Evolutionary conservation across 2,797 vertebrate genomes (phyloP), one percentile per base, ranked within the genome.

Genomic region (Syngnathus rostellatus): DNA sequence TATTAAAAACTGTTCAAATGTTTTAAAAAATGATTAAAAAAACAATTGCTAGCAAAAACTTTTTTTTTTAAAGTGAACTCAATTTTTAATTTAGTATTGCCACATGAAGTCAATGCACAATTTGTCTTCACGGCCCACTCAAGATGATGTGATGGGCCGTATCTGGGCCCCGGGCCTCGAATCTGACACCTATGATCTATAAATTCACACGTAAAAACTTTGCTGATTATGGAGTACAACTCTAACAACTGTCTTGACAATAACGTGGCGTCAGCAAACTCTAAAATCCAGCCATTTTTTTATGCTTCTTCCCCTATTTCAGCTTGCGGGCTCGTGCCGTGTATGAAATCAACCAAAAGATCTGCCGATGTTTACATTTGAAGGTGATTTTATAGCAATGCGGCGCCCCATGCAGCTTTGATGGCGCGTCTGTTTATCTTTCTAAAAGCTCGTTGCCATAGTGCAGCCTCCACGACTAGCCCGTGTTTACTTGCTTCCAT

Each of bases 361-460:
- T 55, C 31, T 25, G 11, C 2, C 14, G 16, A 25, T 40, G 57
- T n/a, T 60, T 21, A 41, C 39, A 21, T 41, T 62, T 43, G 6
- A 12, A 41, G 2, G 3, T 23, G 19, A 61, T 41, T 61, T 61
- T n/a, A 38, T 8, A 59, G 57, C 38, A n/a, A 60, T 19, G 1
- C 8, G 21, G 7, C 5, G 21, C 60, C 45, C 40, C n/a, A 16
- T 43, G 6, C 60, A 23, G 60, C 60, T 45, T 23, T 62, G 60
- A 62, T 41, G 8, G 7, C 7, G 16, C 6, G 2, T 62, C 60
- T 43, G 40, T 62, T 58, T 58, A 37, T 58, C 55, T 58, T 37
- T 2, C 39, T 41, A 21, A 43, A 45, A 62, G 40, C 60, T 45
- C 14, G 60, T 62, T 62, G 60, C 60, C 60, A 45, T 62, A 62